A percentile compares a stretch with the other conserved stretches of the same genome.
These are phyloP conservation scores for Acleris laterana DNA, from an alignment of 2,888 invertebrate genomes.

Conservation along the genomic window DNA sequence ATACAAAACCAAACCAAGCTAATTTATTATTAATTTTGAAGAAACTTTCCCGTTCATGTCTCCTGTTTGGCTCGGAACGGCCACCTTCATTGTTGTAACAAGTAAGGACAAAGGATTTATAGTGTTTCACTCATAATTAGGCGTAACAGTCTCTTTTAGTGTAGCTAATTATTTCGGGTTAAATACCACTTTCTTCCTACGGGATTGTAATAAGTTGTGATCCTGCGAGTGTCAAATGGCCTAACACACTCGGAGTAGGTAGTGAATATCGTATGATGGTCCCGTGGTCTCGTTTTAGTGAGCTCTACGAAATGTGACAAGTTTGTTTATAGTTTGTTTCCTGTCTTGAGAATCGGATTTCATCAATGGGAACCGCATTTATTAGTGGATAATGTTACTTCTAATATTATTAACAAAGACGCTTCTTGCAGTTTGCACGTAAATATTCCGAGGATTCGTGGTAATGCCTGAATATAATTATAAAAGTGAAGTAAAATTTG, in stretches of 20 bases:
- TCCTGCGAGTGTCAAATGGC: slow-evolving; percentile 49
- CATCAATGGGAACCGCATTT: slow-evolving; percentile 60
- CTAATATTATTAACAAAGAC: slow-evolving; percentile 6
- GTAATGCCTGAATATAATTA: not conserved
- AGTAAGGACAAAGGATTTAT: slow-evolving; percentile 58
- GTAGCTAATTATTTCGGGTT: slow-evolving; percentile 63
- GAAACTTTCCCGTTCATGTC: slow-evolving; percentile 69
- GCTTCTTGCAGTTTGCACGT: slow-evolving; percentile 1
- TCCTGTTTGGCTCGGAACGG: slow-evolving; percentile 50
- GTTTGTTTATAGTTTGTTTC: slow-evolving; percentile 80
- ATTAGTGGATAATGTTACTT: slow-evolving; percentile 25
- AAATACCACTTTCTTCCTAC: slow-evolving; percentile 58
- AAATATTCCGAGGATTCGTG: not conserved
- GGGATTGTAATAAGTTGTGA: slow-evolving; percentile 50
- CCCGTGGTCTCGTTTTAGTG: slow-evolving; percentile 26
- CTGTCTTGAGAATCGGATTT: slow-evolving; percentile 68
- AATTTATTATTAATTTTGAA: slow-evolving; percentile 78
- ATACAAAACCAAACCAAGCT: slow-evolving; percentile 78
- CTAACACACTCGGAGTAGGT: slow-evolving; percentile 48
- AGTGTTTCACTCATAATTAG: slow-evolving; percentile 67
- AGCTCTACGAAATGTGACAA: slow-evolving; percentile 59
- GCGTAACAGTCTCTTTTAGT: slow-evolving; percentile 68
- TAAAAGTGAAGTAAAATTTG: not conserved
- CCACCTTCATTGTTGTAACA: slow-evolving; percentile 56
- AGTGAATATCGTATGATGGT: slow-evolving; percentile 14